phyloP scores from a whole-genome alignment of 1,140 invertebrate species.

The Zaprionus tsacasi region DNA sequence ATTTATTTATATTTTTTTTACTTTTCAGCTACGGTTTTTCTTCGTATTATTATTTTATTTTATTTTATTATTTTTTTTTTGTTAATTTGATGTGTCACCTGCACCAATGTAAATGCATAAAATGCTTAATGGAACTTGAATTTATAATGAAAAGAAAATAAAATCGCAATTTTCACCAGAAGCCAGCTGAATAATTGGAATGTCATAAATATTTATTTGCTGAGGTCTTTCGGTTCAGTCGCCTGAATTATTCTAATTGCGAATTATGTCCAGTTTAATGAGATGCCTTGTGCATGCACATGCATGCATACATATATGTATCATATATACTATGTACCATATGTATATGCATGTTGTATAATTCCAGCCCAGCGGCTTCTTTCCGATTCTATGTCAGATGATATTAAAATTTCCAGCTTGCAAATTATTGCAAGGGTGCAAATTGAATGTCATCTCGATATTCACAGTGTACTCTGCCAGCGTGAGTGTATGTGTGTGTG shows the following conservation, averaged over 20 bases:
- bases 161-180: not conserved
- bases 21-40: too few relatives aligned
- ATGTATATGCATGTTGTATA: not conserved
- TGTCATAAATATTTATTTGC: conserved; percentile 7
- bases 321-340: too few relatives aligned
- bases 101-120: not conserved
- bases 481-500: not conserved
- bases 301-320: not conserved
- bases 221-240: not conserved
- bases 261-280: conserved; percentile 6
- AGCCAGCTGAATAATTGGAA: conserved; percentile 3
- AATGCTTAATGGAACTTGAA: conserved; percentile 10
- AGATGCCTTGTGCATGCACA: conserved; percentile 2
- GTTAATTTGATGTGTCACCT: conserved; percentile 3
- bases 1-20: too few relatives aligned
- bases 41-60: too few relatives aligned
- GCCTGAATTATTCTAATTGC: conserved; percentile 10
- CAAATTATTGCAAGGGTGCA: not conserved
- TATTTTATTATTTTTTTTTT: not conserved
- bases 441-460: conserved; percentile 5
- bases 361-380: not conserved
- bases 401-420: not conserved
- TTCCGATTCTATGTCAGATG: not conserved
- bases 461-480: conserved; percentile 8
- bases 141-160: conserved; percentile 11